These are phyloP conservation scores for Chlorops oryzae DNA, from an alignment of 1,140 invertebrate genomes.

Conservation along the genomic window DNA sequence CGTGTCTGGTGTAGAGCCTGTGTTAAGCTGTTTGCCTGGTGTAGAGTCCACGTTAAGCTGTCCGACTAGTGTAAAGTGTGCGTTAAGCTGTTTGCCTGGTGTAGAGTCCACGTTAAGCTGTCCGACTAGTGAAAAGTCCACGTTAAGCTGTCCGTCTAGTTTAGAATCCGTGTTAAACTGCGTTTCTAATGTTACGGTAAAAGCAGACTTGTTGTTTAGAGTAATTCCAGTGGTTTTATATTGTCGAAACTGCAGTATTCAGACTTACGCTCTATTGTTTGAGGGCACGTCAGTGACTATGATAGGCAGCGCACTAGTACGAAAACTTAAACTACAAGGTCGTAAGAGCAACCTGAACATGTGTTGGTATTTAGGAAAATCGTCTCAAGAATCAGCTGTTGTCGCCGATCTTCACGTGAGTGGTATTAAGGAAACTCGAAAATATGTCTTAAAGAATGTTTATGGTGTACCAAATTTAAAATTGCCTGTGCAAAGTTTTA, in stretches of 20 bases:
- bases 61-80: no score
- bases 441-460: neutral
- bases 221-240: constrained; percentile 11
- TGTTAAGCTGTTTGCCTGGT: no score
- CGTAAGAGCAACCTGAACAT: neutral
- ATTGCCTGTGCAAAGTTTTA: constrained; percentile 1
- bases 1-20: no score
- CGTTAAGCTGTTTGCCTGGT: no score
- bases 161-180: no score
- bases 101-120: no score
- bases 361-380: neutral
- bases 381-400: neutral
- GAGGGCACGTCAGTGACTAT: constrained; percentile 21
- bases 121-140: no score
- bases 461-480: constrained; percentile 4
- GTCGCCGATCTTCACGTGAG: neutral
- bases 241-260: neutral
- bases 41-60: no score
- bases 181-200: no score
- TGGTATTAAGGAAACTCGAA: no score
- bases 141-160: no score
- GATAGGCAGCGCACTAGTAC: constrained; percentile 10
- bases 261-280: constrained; percentile 15
- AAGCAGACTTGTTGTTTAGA: constrained; percentile 13
- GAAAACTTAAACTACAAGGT: constrained; percentile 8